Base-by-base conservation (phyloP, 2,113 vertebrate species). In the Mustela lutreola region DNA sequence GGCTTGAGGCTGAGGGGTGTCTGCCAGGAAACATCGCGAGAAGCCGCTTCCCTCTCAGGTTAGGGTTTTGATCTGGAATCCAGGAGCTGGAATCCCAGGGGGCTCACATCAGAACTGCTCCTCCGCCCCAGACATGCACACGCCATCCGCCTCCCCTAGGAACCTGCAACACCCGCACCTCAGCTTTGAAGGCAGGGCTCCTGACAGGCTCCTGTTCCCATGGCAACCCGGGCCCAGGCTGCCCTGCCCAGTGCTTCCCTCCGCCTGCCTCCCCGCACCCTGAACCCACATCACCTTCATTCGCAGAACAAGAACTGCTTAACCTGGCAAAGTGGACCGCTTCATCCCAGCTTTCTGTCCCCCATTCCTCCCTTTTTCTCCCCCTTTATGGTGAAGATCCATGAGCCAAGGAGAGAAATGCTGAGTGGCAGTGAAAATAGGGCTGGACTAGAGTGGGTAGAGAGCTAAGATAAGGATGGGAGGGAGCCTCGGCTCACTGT, bases 151-250 rank as follows among this genome's bases (percentile, higher is more conserved):
- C 95, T 96, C 96, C 95, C 91, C 80, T 92, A 95, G 97, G 97
- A 98, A 95, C 94, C 93, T 95, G 95, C 87, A 97, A 91, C 92
- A 85, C 92, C 65, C 18, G 11, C 75, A 95, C 92, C 94, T 97
- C 92, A 22, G 92, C 95, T 97, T 98, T 97, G 92, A 98, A 98
- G 96, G 93, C 96, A 96, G 79, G 92, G 88, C 88, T 97, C 97
- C 97, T 98, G 95, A 95, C 96, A 98, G 96, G 94, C 97, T 98
- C 96, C 88, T 63, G 98, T 98, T 98, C 95, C 97, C 98, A 98
- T 98, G 96, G 97, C 98, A 98, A 98, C 97, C 39, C 91, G 96
- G 96, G 93, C 90, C 78, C 92, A 86, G 97, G 94, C 97, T 95
- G 97, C 97, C 97, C 98, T 97, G 97, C 97, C 98, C 95, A 85